These are phyloP conservation scores for Monochamus alternatus DNA, from an alignment of 2,888 invertebrate species.

Conservation along the genomic window DNA sequence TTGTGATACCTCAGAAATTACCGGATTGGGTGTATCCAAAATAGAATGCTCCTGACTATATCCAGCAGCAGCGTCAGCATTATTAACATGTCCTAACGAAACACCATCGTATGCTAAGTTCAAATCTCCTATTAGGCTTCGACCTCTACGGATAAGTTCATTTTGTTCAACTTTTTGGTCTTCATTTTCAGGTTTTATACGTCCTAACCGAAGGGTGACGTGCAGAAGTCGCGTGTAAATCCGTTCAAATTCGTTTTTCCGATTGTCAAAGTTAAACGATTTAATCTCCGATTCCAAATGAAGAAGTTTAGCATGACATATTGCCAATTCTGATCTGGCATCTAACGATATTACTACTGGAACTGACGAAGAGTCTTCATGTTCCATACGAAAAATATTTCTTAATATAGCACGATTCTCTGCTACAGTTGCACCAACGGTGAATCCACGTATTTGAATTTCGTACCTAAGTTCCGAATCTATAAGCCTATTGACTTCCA, in stretches of 20 bases:
- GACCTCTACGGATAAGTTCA: background rate
- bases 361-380: background rate
- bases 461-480: conserved; percentile 23
- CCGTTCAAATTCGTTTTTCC: conserved; percentile 11
- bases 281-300: background rate
- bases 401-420: conserved; percentile 14
- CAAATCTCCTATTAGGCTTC: background rate
- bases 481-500: conserved; percentile 27
- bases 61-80: no score
- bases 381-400: background rate
- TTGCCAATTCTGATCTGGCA: background rate
- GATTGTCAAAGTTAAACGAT: background rate
- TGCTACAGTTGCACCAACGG: conserved; percentile 6
- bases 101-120: background rate
- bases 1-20: background rate
- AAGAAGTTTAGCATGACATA: background rate
- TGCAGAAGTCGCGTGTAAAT: conserved; percentile 11
- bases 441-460: conserved; percentile 10
- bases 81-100: background rate
- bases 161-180: background rate
- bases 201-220: background rate
- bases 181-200: background rate
- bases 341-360: background rate
- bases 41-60: no score
- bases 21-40: no score